Percentiles rank a stretch among this genome's conserved stretches.
These are phyloP conservation scores for Rotaria magnacalcarata DNA, from an alignment of 2,888 invertebrate genomes.

Conservation along the genomic window DNA sequence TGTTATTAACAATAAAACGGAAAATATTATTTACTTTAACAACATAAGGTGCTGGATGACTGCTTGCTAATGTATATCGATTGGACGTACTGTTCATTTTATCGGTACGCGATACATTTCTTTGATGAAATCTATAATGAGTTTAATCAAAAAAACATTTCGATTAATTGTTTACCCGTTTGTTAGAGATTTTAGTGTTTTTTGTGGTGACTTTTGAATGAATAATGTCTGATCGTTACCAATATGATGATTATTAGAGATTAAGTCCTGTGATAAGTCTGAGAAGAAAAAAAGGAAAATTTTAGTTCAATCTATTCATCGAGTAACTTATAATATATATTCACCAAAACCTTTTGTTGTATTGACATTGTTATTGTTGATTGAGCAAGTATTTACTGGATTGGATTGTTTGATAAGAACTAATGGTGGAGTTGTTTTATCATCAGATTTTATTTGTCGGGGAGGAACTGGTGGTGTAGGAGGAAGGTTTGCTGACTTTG, in stretches of 20 bases:
- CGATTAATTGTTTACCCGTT: background rate
- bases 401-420: background rate
- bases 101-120: background rate
- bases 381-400: background rate
- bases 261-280: background rate
- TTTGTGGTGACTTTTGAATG: background rate
- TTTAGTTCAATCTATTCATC: background rate
- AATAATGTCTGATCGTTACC: background rate
- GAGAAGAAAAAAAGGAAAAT: background rate
- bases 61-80: background rate
- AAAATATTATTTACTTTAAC: slow-evolving; percentile 12
- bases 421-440: background rate
- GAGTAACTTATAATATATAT: background rate
- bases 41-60: background rate
- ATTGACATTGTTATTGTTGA: no score
- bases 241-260: background rate
- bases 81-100: background rate
- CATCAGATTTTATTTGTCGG: slow-evolving; percentile 6
- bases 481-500: background rate
- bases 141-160: background rate
- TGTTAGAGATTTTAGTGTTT: background rate
- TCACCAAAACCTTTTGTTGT: background rate
- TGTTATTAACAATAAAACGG: background rate
- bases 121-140: background rate
- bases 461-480: slow-evolving; percentile 2